Percentiles rank a stretch among this genome's conserved stretches.
These are phyloP conservation scores for Drosophila pseudoananassae DNA, from an alignment of 1,140 invertebrate genomes.

Conservation along the genomic window DNA sequence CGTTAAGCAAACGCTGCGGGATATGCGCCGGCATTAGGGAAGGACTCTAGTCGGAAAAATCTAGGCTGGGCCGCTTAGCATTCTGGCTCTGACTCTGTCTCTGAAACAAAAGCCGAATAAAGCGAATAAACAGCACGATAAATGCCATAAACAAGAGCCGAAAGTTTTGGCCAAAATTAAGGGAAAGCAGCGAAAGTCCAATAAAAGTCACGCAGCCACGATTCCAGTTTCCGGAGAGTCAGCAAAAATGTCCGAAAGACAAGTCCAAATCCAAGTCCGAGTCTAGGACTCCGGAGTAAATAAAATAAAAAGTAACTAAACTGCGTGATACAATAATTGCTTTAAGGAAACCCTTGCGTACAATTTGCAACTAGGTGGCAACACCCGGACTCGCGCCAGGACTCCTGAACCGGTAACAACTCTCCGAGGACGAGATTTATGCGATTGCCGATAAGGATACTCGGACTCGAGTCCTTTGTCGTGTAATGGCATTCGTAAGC, in stretches of 20 bases:
- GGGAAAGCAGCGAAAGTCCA: conserved; percentile 59
- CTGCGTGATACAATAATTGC: conserved; percentile 69
- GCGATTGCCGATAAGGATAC: conserved; percentile 70
- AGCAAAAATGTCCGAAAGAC: conserved; percentile 55
- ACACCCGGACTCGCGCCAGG: conserved; percentile 30
- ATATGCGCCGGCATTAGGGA: conserved; percentile 55
- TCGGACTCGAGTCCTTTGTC: conserved; percentile 48
- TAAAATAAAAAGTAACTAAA: conserved; percentile 52
- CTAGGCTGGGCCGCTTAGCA: conserved; percentile 5
- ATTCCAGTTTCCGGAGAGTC: conserved; percentile 55
- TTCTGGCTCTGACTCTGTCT: conserved; percentile 5
- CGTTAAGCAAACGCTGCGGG: conserved; percentile 79
- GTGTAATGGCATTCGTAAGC: conserved; percentile 76
- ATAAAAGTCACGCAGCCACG: conserved; percentile 74
- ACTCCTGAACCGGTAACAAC: conserved; percentile 66
- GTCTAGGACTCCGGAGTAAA: conserved; percentile 17
- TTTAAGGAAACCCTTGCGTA: conserved; percentile 75
- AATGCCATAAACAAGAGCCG: conserved; percentile 78
- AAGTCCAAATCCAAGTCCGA: conserved; percentile 35
- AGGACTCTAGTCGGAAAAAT: conserved; percentile 20
- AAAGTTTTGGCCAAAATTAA: conserved; percentile 63
- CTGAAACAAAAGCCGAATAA: conserved; percentile 77
- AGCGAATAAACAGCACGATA: conserved; percentile 78
- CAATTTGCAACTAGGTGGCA: conserved; percentile 78
- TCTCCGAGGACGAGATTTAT: conserved; percentile 79